phyloP scores from a whole-genome alignment of 2,113 vertebrate genomes.

The Lepus timidus region DNA sequence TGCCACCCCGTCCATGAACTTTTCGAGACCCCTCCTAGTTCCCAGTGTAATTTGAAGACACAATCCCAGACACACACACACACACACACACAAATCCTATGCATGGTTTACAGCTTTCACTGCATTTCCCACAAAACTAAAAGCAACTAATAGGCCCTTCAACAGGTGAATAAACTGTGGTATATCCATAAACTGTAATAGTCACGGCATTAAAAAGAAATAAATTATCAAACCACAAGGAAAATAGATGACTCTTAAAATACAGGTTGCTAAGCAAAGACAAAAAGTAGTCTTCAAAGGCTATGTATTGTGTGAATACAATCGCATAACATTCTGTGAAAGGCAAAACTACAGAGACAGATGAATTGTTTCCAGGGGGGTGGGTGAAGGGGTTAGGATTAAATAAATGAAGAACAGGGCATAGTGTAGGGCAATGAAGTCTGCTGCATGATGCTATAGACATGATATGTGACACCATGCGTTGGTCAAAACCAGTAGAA shows the following conservation, averaged over 20 bases:
- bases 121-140: neutral
- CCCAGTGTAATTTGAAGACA: neutral
- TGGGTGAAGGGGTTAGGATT: neutral
- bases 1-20: too few relatives aligned
- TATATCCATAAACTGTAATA: neutral
- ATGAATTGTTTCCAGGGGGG: neutral
- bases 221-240: neutral
- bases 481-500: neutral
- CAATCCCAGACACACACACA: neutral
- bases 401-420: neutral
- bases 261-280: neutral
- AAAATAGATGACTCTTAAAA: conserved; percentile 5
- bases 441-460: neutral
- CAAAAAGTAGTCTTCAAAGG: neutral
- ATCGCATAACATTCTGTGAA: neutral
- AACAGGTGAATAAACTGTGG: neutral
- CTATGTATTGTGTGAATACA: neutral
- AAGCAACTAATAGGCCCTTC: neutral
- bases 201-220: neutral
- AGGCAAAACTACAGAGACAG: neutral
- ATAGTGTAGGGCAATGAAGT: neutral
- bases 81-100: too few relatives aligned
- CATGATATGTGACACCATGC: neutral
- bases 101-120: neutral
- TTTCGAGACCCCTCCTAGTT: neutral